phyloP scores from a whole-genome alignment of 2,113 vertebrate genomes.

The Calonectris borealis region DNA sequence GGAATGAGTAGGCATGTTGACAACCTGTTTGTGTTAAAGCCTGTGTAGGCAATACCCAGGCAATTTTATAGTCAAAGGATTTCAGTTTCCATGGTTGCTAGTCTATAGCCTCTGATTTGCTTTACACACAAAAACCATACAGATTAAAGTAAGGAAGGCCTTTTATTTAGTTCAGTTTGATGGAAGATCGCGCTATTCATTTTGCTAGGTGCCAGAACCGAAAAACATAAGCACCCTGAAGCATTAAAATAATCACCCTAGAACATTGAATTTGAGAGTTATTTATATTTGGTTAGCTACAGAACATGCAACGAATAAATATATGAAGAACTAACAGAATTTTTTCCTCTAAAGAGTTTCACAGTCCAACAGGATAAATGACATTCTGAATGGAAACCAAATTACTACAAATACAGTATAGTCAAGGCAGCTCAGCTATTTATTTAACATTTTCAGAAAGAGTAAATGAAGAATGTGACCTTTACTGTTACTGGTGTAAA shows the following conservation, averaged over 20 bases:
- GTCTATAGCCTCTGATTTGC: neutral
- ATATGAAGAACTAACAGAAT: neutral
- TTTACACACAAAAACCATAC: neutral
- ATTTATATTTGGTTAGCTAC: neutral
- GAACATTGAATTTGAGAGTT: neutral
- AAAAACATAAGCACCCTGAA: neutral
- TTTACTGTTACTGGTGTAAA: neutral
- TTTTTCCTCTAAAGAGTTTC: neutral
- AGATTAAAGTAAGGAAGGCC: neutral
- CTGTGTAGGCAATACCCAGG: neutral
- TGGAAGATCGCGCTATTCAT: neutral
- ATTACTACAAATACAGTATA: neutral
- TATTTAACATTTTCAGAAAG: conserved; percentile 29
- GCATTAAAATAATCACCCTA: neutral
- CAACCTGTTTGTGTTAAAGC: neutral
- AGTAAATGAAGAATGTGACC: neutral
- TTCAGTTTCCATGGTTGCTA: neutral
- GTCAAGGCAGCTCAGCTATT: neutral
- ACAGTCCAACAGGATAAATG: neutral
- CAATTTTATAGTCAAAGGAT: neutral
- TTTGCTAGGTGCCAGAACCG: neutral
- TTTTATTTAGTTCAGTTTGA: neutral
- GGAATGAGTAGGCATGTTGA: neutral
- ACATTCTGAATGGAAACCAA: neutral
- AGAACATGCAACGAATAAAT: neutral